These are phyloP conservation scores for Andricus curvator DNA, from an alignment of 2,888 invertebrate species.

Conservation along the genomic window DNA sequence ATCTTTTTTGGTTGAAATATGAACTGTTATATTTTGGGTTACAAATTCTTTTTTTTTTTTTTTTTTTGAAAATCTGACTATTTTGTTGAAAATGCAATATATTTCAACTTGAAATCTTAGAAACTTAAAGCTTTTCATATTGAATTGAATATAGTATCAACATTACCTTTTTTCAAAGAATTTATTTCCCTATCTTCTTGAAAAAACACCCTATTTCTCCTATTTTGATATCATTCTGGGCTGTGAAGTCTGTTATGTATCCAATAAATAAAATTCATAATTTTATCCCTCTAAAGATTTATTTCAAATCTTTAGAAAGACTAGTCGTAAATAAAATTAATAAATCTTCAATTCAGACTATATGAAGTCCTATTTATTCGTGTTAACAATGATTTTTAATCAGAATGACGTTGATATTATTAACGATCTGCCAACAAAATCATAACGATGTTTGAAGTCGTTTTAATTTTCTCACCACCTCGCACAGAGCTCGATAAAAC, in stretches of 20 bases:
- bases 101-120: no score
- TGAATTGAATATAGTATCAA: no score
- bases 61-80: no score
- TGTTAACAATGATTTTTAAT: conserved; percentile 29
- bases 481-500: conserved; percentile 32
- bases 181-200: no score
- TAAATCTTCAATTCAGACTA: neutral
- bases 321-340: neutral
- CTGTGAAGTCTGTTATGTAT: neutral
- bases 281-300: neutral
- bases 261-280: neutral
- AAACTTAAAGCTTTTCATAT: no score
- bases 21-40: no score
- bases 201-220: no score
- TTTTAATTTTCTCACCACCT: conserved; percentile 37
- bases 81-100: no score
- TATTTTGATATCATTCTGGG: no score
- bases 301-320: neutral
- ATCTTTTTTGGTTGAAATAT: no score
- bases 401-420: conserved; percentile 19
- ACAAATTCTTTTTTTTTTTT: no score
- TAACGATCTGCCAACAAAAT: conserved; percentile 41
- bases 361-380: neutral
- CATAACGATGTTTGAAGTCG: conserved; percentile 7
- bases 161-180: no score